Conservation (phyloP, 2,797 vertebrate species). For the Channa striata region DNA sequence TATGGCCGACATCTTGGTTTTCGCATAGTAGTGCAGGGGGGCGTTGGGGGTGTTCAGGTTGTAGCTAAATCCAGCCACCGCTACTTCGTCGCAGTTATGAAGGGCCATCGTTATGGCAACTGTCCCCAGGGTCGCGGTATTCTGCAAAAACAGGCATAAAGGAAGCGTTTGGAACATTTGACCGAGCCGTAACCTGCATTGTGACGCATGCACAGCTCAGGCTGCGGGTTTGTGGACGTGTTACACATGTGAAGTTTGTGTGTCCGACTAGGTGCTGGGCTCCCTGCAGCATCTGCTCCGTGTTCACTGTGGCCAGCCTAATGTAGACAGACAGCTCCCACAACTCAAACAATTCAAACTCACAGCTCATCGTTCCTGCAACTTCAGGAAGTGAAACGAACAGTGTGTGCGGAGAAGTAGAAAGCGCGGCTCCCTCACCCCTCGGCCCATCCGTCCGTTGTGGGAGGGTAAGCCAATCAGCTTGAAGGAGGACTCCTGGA, state of each 20-base stretch:
- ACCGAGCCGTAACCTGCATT: neutral
- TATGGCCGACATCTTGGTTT: slow-evolving; percentile 94
- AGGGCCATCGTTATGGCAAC: slow-evolving; percentile 97
- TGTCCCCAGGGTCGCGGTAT: slow-evolving; percentile 94
- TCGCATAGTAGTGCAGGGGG: slow-evolving; percentile 94
- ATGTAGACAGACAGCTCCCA: slow-evolving; percentile 44
- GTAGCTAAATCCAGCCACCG: slow-evolving; percentile 94
- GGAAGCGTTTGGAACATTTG: neutral
- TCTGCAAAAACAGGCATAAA: slow-evolving; percentile 78
- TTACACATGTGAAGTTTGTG: slow-evolving; percentile 35
- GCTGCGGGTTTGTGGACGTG: slow-evolving; percentile 4
- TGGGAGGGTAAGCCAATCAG: slow-evolving; percentile 92
- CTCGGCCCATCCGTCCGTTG: slow-evolving; percentile 90
- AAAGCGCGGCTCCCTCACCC: slow-evolving; percentile 80
- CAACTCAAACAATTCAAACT: slow-evolving; percentile 26
- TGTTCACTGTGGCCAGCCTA: slow-evolving; percentile 35
- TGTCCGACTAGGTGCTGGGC: slow-evolving; percentile 22
- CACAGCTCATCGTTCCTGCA: slow-evolving; percentile 7
- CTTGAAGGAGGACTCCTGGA: slow-evolving; percentile 92
- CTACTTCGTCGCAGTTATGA: slow-evolving; percentile 96
- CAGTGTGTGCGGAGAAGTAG: slow-evolving; percentile 1
- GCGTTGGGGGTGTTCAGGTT: slow-evolving; percentile 91
- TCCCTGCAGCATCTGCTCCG: slow-evolving; percentile 38
- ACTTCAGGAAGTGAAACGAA: neutral
- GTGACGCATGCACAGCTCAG: neutral